phyloP scores from a whole-genome alignment of 2,888 invertebrate genomes.

The Chloroclysta siterata region DNA sequence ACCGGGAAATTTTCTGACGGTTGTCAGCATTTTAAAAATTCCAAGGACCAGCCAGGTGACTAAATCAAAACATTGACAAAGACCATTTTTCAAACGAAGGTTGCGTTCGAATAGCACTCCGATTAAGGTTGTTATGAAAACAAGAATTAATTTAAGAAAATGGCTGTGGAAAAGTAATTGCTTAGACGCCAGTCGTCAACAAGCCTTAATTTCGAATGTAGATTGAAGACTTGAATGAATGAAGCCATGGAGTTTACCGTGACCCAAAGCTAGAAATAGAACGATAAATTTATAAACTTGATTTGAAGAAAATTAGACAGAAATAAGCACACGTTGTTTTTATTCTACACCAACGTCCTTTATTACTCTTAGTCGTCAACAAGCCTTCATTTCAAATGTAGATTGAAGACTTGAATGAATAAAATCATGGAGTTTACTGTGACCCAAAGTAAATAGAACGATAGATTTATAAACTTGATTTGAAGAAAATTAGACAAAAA shows the following conservation, averaged over 20 bases:
- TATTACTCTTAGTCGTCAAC: constrained; percentile 35
- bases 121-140: constrained; percentile 21
- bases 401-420: constrained; percentile 17
- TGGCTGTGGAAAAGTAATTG: constrained; percentile 29
- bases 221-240: constrained; percentile 17
- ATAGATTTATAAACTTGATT: too few species aligned
- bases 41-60: not conserved
- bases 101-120: constrained; percentile 24
- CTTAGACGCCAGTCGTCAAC: constrained; percentile 29
- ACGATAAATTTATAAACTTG: too few species aligned
- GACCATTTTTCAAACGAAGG: constrained; percentile 33
- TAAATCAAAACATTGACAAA: constrained; percentile 3
- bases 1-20: too few species aligned
- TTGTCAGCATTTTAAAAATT: not conserved
- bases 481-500: too few species aligned
- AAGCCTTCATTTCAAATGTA: constrained; percentile 34
- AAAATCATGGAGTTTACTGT: constrained; percentile 1
- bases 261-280: not conserved
- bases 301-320: too few species aligned
- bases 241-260: constrained; percentile 1
- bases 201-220: constrained; percentile 34
- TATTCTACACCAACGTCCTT: too few species aligned
- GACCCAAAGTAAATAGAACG: not conserved
- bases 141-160: constrained; percentile 26
- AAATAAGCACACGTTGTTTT: too few species aligned